These are phyloP conservation scores for Eidolon helvum DNA, from an alignment of 2,113 vertebrate genomes.

Conservation along the genomic window DNA sequence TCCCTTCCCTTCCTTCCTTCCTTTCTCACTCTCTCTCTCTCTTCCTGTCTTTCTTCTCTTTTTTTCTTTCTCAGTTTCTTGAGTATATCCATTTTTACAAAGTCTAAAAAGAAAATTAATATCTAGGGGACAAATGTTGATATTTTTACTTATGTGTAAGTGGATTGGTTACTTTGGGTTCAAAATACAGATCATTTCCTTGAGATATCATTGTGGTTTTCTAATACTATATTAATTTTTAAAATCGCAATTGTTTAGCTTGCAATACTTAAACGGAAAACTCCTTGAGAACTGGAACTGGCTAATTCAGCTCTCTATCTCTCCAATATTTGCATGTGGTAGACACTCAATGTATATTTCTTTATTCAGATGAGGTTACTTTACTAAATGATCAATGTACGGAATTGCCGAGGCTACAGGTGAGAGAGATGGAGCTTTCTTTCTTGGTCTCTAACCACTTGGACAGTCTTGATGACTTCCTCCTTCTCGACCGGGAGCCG, in stretches of 20 bases:
- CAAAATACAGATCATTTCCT: not conserved
- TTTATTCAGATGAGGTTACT: not conserved
- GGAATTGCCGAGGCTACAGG: not conserved
- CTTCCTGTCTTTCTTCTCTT: not conserved
- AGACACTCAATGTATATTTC: too few species aligned
- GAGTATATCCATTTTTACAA: not conserved
- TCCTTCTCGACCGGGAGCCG: conserved; percentile 96
- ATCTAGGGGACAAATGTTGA: not conserved
- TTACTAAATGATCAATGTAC: not conserved
- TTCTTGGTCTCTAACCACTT: conserved; percentile 97
- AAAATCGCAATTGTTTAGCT: not conserved
- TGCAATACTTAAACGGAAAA: not conserved
- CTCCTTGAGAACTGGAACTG: not conserved
- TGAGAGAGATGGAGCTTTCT: conserved; percentile 69
- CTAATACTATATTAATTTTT: not conserved
- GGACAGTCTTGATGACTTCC: conserved; percentile 95
- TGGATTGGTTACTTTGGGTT: not conserved
- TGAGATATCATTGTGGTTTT: not conserved
- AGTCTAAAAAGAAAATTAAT: not conserved
- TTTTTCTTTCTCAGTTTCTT: not conserved
- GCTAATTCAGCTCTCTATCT: not conserved
- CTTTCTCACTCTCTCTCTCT: not conserved
- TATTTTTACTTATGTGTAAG: not conserved
- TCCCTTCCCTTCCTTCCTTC: not conserved
- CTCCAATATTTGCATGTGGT: not conserved